Evolutionary conservation across 2,113 vertebrate genomes (phyloP), one percentile per base, ranked within the genome.

Genomic region (Scytalopus superciliaris): DNA sequence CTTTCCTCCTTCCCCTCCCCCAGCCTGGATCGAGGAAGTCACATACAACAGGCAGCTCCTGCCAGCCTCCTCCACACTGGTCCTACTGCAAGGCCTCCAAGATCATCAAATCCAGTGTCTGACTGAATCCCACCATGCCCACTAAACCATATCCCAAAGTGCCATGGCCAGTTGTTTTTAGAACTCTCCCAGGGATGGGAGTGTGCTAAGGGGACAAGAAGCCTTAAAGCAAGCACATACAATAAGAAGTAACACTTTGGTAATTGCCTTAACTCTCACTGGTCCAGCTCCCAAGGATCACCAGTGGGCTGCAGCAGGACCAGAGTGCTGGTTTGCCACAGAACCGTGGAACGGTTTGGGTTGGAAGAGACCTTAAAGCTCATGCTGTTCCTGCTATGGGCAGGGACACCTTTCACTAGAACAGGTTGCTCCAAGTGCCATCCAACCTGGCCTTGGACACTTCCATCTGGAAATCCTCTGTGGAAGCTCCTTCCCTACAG

Each of bases 251-350:
- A 50, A 25, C 14, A 8, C 15, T 28, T 24, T 17, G 27, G 9
- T 28, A 44, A 31, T 49, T 25, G 4, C 14, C 2, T 31, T 10
- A 49, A 42, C 33, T 42, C 35, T 59, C 15, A 2, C 21, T 23
- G 17, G 2, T 44, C 31, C 0, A 0, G 24, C 4, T 76, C 30
- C 55, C 37, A 49, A 16, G 0, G 2, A 12, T 23, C 59, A 11
- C 4, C 50, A 3, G 4, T 1, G 49, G 49, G 39, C 63, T 9
- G 12, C 28, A 47, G 52, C 37, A 62, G 18, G 24, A 91, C 7
- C 7, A 15, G 15, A 8, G 15, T 14, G 19, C 2, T 15, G 25
- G 11, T 4, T 68, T 13, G 0, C 10, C 45, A 39, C 18, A 52
- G 52, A 82, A 25, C 28, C 60, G 16, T 18, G 45, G 60, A 75